Evolutionary conservation across 2,797 vertebrate genomes (phyloP).

Genomic region (Ctenosaura bakeri): DNA sequence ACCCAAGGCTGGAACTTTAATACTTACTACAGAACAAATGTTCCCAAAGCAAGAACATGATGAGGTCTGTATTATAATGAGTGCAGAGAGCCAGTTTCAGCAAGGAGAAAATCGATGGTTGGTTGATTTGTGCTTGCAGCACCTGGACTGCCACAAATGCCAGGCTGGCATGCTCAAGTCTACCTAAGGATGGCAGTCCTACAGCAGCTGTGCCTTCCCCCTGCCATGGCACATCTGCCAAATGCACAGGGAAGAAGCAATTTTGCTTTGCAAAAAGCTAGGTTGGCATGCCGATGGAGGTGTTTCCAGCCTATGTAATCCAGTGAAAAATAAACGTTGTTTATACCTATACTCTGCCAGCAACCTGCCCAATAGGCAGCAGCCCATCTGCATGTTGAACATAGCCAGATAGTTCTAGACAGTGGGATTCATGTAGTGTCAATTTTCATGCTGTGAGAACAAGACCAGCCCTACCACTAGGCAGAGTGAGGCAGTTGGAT

Average conservation of each 20-base stretch:
- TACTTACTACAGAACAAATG: conserved; percentile 23
- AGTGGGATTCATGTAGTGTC: neutral
- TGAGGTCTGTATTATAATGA: conserved; percentile 9
- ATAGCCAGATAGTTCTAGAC: neutral
- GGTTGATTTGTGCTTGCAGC: neutral
- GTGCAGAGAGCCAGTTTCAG: neutral
- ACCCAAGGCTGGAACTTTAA: neutral
- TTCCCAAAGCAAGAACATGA: conserved; percentile 15
- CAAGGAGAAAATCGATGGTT: no score
- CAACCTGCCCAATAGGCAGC: neutral
- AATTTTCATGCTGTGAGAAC: neutral
- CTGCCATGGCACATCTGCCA: neutral
- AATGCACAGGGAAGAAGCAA: neutral
- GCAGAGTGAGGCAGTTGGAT: neutral
- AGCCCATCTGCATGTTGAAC: neutral
- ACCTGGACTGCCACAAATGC: neutral
- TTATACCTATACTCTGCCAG: neutral
- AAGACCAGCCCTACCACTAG: neutral
- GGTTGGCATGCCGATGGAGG: neutral
- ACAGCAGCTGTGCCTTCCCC: neutral
- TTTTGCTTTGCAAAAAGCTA: neutral
- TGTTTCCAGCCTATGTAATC: neutral
- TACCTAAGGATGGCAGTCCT: neutral
- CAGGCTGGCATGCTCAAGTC: neutral
- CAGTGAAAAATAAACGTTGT: neutral